Conservation (phyloP, 2,113 vertebrate species). For the Rhodinocichla rosea region DNA sequence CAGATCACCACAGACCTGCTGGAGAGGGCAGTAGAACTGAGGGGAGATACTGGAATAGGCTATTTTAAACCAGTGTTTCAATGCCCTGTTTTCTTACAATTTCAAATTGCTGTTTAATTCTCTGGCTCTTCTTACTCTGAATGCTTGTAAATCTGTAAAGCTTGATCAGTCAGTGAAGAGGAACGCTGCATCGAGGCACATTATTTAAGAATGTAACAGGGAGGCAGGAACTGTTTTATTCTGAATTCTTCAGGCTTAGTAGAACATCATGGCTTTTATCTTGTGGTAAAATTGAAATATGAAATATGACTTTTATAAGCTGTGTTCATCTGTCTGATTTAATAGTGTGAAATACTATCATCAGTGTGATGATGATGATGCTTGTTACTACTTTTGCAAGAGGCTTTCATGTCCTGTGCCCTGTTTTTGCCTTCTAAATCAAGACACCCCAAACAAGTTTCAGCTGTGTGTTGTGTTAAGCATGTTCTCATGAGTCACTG, state of each 20-base stretch:
- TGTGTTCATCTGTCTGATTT: not conserved
- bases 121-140: not conserved
- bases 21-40: not conserved
- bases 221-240: not conserved
- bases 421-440: not conserved
- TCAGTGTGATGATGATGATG: no score
- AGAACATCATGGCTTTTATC: not conserved
- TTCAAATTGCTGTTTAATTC: not conserved
- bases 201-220: not conserved
- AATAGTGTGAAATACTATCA: not conserved
- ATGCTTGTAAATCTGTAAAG: not conserved
- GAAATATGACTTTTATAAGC: not conserved
- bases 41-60: not conserved
- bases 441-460: not conserved
- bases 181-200: not conserved
- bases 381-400: not conserved
- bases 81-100: not conserved
- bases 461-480: not conserved
- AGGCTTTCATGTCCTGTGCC: not conserved
- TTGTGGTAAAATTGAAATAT: not conserved
- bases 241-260: not conserved
- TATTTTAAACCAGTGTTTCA: not conserved
- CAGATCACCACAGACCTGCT: not conserved
- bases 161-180: not conserved
- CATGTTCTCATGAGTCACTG: not conserved